phyloP scores from a whole-genome alignment of 2,113 vertebrate species.

The Pyxicephalus adspersus region DNA sequence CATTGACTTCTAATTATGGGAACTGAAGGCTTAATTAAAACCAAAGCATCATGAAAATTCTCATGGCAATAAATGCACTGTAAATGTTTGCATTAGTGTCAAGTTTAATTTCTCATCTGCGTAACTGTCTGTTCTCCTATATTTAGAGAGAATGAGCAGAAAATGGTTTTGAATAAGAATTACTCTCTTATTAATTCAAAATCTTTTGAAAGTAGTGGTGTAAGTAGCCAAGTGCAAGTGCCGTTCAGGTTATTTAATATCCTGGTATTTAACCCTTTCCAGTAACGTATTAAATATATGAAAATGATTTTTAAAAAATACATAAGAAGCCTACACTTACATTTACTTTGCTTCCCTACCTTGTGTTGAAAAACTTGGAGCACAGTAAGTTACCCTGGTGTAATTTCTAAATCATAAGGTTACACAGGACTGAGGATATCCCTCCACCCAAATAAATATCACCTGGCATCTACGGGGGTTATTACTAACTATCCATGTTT shows the following conservation, averaged over 20 bases:
- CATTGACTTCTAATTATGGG: constrained; percentile 51
- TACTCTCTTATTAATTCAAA: constrained; percentile 74
- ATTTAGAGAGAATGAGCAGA: constrained; percentile 65
- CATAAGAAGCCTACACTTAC: no score
- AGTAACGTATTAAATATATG: constrained; percentile 59
- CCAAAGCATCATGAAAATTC: constrained; percentile 73
- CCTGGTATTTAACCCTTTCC: constrained; percentile 71
- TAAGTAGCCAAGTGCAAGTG: constrained; percentile 72
- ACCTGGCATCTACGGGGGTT: no score
- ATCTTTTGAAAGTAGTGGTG: constrained; percentile 73
- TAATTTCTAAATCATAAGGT: no score
- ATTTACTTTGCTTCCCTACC: no score
- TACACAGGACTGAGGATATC: no score
- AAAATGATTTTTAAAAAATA: constrained; percentile 33
- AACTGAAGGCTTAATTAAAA: constrained; percentile 76
- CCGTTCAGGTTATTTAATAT: constrained; percentile 74
- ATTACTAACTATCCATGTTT: no score
- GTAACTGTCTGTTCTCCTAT: constrained; percentile 61
- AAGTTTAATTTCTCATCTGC: constrained; percentile 80
- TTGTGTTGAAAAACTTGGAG: no score
- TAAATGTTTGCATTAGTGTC: constrained; percentile 78
- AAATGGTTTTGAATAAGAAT: constrained; percentile 74
- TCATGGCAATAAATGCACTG: constrained; percentile 70
- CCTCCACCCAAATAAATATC: no score
- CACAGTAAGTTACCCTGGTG: no score